Evolutionary conservation across 2,113 vertebrate genomes (phyloP).

Genomic region (Elephas maximus): DNA sequence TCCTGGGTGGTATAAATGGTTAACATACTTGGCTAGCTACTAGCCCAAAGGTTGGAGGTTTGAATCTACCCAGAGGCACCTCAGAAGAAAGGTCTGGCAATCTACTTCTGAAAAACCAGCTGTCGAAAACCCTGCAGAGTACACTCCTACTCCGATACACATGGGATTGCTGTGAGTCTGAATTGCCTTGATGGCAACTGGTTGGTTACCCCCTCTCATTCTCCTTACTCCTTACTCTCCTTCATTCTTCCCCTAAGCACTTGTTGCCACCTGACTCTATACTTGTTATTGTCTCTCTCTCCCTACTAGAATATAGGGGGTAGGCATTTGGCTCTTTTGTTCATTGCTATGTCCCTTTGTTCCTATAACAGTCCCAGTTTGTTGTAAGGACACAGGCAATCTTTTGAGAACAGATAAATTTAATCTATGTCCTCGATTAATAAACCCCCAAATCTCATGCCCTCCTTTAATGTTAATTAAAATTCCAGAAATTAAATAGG

Average conservation of each 20-base stretch:
- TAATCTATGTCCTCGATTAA: neutral
- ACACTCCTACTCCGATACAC: neutral
- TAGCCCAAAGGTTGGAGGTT: neutral
- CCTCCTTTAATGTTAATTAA: constrained; percentile 49
- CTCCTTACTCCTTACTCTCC: neutral
- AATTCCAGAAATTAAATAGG: constrained; percentile 52
- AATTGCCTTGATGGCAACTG: neutral
- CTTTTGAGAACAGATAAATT: neutral
- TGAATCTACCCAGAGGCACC: neutral
- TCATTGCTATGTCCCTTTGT: neutral
- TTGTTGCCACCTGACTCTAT: neutral
- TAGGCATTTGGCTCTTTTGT: neutral
- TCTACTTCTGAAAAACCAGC: neutral
- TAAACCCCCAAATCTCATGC: neutral
- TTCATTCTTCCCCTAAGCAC: neutral
- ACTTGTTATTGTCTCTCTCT: fast-evolving
- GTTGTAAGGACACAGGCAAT: neutral
- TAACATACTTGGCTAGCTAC: neutral
- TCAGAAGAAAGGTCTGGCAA: neutral
- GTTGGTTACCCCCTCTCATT: neutral
- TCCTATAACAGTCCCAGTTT: too few species aligned
- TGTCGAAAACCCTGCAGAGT: neutral
- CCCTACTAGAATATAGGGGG: neutral
- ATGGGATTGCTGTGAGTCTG: neutral
- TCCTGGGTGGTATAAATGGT: neutral